Evolutionary conservation across 2,797 vertebrate species (phyloP), one percentile per base, ranked within the genome.

Genomic region (Enteromius thamalakanensis): DNA sequence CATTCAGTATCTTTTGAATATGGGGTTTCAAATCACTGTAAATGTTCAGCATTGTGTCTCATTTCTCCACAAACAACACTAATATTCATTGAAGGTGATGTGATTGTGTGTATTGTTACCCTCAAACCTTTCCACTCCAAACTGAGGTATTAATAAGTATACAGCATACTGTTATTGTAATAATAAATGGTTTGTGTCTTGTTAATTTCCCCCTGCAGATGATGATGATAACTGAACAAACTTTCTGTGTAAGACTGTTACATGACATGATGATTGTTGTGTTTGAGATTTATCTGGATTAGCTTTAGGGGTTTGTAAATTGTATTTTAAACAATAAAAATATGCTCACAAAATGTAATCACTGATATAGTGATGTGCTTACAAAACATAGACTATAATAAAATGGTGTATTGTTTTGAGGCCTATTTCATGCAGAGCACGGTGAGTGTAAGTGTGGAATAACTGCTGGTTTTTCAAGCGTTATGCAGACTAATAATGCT

Each of bases 261-360:
- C 23, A n/a, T 75, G 77, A 47, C 23, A 75, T 65, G 8, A 53
- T 71, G 60, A 58, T 67, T 77, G 62, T 34, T 45, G 69, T 67
- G 42, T 77, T 42, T 62, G 32, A 76, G 51, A 71, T 62, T 19
- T 62, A 45, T 85, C 77, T 19, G 3, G 42, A 23, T 79, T 55
- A 51, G 47, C 21, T 82, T 78, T 47, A 70, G 60, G 40, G 37
- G 60, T 76, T 60, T 84, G 55, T 84, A 71, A 55, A 72, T 72
- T 68, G 64, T 72, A 74, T 74, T 85, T 78, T 79, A 82, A 72
- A 68, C 68, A 79, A 72, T 74, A 74, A 86, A 62, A 47, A 79
- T 17, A 74, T 74, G 69, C 23, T 37, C 26, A 55, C n/a, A 47
- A 78, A 53, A 79, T 82, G 65, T 75, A 76, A 76, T 37, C 6